Conservation (phyloP, 2,888 invertebrate species). For the Drosophila vallismaia region DNA sequence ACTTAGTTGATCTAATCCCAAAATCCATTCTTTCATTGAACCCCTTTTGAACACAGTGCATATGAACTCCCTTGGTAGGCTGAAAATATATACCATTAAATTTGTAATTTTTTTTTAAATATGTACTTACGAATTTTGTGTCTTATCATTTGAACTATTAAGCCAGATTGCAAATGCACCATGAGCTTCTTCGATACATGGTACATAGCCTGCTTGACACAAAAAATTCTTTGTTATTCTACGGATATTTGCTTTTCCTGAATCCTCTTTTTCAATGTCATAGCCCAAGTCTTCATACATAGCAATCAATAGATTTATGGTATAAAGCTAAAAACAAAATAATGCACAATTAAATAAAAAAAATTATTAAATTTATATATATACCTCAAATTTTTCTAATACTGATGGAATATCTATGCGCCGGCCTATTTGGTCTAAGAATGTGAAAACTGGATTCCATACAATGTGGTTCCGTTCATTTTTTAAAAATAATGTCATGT, state of each 20-base stretch:
- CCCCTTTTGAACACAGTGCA: constrained; percentile 94
- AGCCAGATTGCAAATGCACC: constrained; percentile 90
- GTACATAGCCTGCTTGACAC: constrained; percentile 90
- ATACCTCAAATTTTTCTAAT: constrained; percentile 89
- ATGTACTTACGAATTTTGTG: constrained; percentile 90
- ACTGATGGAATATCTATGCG: constrained; percentile 88
- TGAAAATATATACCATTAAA: constrained; percentile 73
- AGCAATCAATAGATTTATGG: constrained; percentile 88
- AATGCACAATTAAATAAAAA: not conserved
- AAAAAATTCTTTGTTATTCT: constrained; percentile 89
- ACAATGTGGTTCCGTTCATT: constrained; percentile 90
- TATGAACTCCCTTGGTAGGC: constrained; percentile 90
- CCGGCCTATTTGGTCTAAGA: constrained; percentile 91
- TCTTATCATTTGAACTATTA: constrained; percentile 89
- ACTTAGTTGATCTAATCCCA: constrained; percentile 90
- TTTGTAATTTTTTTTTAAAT: not conserved
- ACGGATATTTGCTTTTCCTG: constrained; percentile 88
- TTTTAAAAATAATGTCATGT: constrained; percentile 91
- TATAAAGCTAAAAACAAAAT: constrained; percentile 86
- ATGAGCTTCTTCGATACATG: constrained; percentile 91
- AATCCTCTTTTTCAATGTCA: constrained; percentile 86
- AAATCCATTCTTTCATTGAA: constrained; percentile 91
- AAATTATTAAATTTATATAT: not conserved
- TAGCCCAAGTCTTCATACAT: constrained; percentile 88
- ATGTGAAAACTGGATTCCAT: constrained; percentile 93